Evolutionary conservation across 2,113 vertebrate genomes (phyloP), one percentile per base, ranked within the genome.

Genomic region (Ceratotherium simum): DNA sequence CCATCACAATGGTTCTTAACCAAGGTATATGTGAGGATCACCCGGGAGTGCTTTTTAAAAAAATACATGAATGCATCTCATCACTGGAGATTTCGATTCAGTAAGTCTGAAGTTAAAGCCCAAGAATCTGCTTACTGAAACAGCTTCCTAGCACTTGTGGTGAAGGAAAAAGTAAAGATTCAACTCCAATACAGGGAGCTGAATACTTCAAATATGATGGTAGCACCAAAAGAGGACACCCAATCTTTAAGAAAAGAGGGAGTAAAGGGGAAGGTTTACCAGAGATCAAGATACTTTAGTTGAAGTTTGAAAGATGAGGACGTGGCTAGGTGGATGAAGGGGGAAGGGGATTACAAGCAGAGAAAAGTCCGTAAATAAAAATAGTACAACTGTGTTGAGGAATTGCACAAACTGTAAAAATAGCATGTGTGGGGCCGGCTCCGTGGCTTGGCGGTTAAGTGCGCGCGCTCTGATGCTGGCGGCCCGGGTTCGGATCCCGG

Each of bases 401-500:
- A 96, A 92, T 21, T 60, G 39, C 46, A 91, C 27, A 29, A 87
- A 87, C 56, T 91, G 69, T 54, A 91, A 91, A 95, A 96, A 72
- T 8, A 85, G 58, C 92, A 82, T 17, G 8, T 72, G 46, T 83
- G 33, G n/a, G n/a, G n/a, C n/a, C n/a, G n/a, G n/a, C n/a, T n/a
- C n/a, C n/a, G n/a, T n/a, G n/a, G n/a, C n/a, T n/a, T n/a, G n/a
- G n/a, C n/a, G n/a, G n/a, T n/a, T n/a, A n/a, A n/a, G n/a, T n/a
- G n/a, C n/a, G n/a, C n/a, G n/a, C n/a, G n/a, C n/a, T n/a, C n/a
- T n/a, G n/a, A n/a, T n/a, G n/a, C n/a, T n/a, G n/a, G n/a, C n/a
- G n/a, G n/a, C n/a, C n/a, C n/a, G n/a, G n/a, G n/a, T n/a, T n/a
- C n/a, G n/a, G n/a, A n/a, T n/a, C n/a, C n/a, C n/a, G n/a, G n/a